These are phyloP conservation scores for Galago senegalensis DNA, from an alignment of 2,797 vertebrate genomes.

Conservation along the genomic window DNA sequence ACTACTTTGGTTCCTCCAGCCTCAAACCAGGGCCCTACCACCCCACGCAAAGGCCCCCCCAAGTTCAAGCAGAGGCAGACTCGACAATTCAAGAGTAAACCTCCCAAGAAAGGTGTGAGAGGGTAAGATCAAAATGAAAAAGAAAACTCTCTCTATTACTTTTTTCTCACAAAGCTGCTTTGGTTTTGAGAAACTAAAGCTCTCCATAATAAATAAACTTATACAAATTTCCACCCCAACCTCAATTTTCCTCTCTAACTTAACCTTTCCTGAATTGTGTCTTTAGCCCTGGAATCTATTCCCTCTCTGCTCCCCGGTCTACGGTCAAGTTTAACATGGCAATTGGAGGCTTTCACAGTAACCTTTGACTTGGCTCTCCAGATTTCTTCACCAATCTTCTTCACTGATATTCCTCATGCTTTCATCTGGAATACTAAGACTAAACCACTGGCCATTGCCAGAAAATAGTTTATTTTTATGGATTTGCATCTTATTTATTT, in stretches of 20 bases:
- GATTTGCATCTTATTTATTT: conserved; percentile 18
- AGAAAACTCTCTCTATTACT: background rate
- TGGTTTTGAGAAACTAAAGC: background rate
- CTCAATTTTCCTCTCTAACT: background rate
- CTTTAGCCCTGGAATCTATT: background rate
- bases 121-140: conserved; percentile 87
- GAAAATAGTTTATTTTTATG: conserved; percentile 35
- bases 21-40: conserved; percentile 85
- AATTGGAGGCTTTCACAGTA: background rate
- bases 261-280: background rate
- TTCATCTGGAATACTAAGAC: background rate
- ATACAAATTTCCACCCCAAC: background rate
- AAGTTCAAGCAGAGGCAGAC: conserved; percentile 94
- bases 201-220: background rate
- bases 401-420: background rate
- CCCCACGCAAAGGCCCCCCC: conserved; percentile 91
- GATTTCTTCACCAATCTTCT: background rate
- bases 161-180: background rate
- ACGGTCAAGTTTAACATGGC: background rate
- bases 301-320: background rate
- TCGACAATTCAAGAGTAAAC: conserved; percentile 94
- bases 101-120: conserved; percentile 92
- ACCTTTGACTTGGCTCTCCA: background rate
- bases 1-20: conserved; percentile 76
- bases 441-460: background rate